phyloP scores from a whole-genome alignment of 1,140 invertebrate genomes.

The Nasonia giraulti region DNA sequence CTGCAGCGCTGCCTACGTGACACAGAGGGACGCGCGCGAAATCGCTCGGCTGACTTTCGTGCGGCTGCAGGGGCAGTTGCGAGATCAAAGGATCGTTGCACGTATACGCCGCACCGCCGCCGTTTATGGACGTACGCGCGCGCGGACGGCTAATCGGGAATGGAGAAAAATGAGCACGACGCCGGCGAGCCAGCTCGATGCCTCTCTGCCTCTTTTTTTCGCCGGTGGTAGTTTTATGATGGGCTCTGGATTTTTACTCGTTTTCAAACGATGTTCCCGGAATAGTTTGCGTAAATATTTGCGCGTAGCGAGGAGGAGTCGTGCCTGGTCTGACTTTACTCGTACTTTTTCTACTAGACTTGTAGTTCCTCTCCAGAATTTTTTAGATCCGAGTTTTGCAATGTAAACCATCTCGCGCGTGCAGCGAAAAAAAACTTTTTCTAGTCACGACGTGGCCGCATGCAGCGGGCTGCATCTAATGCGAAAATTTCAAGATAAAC shows the following conservation, averaged over 20 bases:
- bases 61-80: background rate
- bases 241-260: background rate
- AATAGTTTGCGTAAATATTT: no score
- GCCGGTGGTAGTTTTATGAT: background rate
- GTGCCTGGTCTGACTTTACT: no score
- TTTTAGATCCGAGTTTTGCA: no score
- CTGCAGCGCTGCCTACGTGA: slow-evolving; percentile 12
- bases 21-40: slow-evolving; percentile 21
- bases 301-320: no score
- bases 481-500: slow-evolving; percentile 41
- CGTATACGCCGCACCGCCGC: background rate
- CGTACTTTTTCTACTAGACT: no score
- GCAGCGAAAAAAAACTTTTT: background rate
- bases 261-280: background rate
- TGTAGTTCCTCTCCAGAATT: no score
- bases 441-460: background rate
- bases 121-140: slow-evolving; percentile 23
- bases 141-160: slow-evolving; percentile 10
- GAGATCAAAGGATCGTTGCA: slow-evolving; percentile 37
- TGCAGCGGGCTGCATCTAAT: slow-evolving; percentile 13
- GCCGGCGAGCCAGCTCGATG: background rate
- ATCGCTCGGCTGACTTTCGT: slow-evolving; percentile 14
- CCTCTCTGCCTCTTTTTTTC: background rate
- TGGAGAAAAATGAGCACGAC: slow-evolving; percentile 5
- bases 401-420: no score